phyloP scores from a whole-genome alignment of 2,113 vertebrate species.

The Emydura subglobosa region DNA sequence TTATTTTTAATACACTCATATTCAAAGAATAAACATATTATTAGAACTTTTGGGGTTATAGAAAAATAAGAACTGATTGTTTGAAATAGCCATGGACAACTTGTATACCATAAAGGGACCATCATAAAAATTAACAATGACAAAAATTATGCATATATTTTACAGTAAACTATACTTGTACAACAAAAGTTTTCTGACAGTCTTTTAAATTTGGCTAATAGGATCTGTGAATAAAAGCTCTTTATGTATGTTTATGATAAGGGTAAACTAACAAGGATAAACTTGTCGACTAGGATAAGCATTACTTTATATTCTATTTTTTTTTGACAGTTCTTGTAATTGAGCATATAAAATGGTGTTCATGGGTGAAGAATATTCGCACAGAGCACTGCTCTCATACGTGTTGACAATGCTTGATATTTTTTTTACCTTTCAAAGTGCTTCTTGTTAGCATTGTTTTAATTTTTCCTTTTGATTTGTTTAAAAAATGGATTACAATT shows the following conservation, averaged over 20 bases:
- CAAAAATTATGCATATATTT: rapidly evolving
- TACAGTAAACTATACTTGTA: background rate
- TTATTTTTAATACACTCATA: background rate
- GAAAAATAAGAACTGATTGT: background rate
- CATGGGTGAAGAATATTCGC: background rate
- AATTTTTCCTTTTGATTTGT: background rate
- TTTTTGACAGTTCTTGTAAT: background rate
- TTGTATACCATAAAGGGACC: background rate
- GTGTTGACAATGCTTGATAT: background rate
- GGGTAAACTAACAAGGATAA: background rate
- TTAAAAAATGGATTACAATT: background rate
- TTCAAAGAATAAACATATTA: background rate
- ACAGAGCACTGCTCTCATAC: background rate
- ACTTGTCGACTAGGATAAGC: background rate
- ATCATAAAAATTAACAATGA: background rate
- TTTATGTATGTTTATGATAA: background rate
- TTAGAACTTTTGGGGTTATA: background rate
- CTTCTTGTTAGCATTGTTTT: background rate
- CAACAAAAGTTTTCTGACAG: background rate
- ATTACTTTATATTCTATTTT: background rate
- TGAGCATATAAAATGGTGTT: background rate
- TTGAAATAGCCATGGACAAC: rapidly evolving
- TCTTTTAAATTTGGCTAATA: background rate
- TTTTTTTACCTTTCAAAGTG: background rate
- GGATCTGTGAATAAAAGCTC: background rate